Conservation (phyloP, 2,888 invertebrate genomes). For the Diplolepis rosae region DNA sequence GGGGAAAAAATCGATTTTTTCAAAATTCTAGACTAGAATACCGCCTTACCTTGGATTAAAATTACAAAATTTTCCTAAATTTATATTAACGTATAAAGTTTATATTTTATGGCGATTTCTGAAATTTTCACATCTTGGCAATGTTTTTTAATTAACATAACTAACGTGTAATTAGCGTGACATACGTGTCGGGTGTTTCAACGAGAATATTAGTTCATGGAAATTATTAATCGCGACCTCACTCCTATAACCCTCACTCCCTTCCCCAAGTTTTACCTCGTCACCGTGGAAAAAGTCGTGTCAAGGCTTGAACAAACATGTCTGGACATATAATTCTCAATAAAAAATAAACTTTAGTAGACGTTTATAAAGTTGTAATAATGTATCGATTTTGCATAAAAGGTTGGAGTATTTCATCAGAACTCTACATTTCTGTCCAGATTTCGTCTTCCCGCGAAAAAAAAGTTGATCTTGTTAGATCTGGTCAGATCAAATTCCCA, state of each 20-base stretch:
- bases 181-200: conserved; percentile 8
- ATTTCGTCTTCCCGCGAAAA: conserved; percentile 47
- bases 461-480: too few species aligned
- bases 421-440: background rate
- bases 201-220: conserved; percentile 8
- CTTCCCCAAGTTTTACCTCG: conserved; percentile 14
- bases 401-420: background rate
- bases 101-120: background rate
- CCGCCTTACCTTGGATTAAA: too few species aligned
- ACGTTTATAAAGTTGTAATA: conserved; percentile 8
- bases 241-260: conserved; percentile 20
- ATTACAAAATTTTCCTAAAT: too few species aligned
- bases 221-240: conserved; percentile 29
- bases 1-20: too few species aligned
- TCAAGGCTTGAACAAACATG: conserved; percentile 2
- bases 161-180: conserved; percentile 5
- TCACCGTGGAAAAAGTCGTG: conserved; percentile 16
- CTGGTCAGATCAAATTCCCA: too few species aligned
- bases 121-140: background rate
- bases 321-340: conserved; percentile 13
- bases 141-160: conserved; percentile 4
- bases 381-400: background rate
- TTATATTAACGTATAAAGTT: background rate
- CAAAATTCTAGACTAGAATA: too few species aligned
- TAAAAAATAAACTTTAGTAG: background rate